Conservation (phyloP, 2,888 invertebrate species). For the Cephus runcator region DNA sequence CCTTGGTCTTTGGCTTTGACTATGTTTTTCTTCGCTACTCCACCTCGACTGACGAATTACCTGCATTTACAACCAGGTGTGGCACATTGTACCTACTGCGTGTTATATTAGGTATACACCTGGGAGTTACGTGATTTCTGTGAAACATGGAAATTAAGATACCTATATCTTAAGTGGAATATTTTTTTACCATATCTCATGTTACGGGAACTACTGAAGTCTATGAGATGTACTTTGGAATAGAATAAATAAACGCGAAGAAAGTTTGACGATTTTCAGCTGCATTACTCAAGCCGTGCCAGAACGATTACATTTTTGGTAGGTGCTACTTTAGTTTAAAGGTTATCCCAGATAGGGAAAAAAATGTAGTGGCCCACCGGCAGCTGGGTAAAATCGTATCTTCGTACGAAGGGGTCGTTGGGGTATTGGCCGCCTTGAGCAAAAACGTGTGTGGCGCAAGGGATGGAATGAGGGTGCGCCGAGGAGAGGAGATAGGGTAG, state of each 20-base stretch:
- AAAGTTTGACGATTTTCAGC: neutral
- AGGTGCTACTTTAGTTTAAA: constrained; percentile 46
- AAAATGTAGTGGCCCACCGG: constrained; percentile 46
- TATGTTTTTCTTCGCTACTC: constrained; percentile 8
- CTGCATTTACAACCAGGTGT: neutral
- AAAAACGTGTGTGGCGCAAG: constrained; percentile 41
- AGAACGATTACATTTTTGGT: neutral
- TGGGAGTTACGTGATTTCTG: neutral
- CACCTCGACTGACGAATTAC: neutral
- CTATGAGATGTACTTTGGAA: neutral
- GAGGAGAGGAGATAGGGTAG: constrained; percentile 34
- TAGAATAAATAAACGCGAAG: neutral
- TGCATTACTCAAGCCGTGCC: neutral
- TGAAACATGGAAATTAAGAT: neutral
- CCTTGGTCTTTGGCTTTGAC: neutral
- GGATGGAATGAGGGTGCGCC: constrained; percentile 16
- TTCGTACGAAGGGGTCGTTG: constrained; percentile 26
- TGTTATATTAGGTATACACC: neutral
- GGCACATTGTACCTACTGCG: neutral
- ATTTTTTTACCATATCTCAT: neutral
- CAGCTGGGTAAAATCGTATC: constrained; percentile 55
- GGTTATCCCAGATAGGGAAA: constrained; percentile 55
- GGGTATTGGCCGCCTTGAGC: constrained; percentile 53
- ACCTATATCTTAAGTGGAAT: neutral
- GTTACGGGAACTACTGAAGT: neutral